Percentiles rank a stretch among this genome's conserved stretches.
Conservation (phyloP, 2,888 invertebrate species). For the Epirrhoe tristata region DNA sequence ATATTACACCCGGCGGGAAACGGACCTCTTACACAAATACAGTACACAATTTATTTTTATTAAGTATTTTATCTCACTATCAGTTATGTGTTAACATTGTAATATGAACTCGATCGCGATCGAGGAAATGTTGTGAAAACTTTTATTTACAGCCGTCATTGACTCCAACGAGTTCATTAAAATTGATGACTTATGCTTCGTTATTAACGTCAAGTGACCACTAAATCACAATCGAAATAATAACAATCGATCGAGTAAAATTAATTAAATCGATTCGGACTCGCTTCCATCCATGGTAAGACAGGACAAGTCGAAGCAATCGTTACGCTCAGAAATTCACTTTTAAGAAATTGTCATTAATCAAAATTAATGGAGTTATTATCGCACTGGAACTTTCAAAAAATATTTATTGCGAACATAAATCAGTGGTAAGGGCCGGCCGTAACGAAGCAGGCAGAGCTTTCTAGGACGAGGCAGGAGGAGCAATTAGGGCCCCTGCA, state of each 20-base stretch:
- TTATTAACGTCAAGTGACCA: conserved; percentile 41
- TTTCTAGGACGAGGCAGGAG: conserved; percentile 78
- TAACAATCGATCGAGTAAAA: conserved; percentile 72
- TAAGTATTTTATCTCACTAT: conserved; percentile 47
- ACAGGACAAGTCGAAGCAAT: conserved; percentile 57
- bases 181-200: conserved; percentile 42
- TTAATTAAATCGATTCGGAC: conserved; percentile 74
- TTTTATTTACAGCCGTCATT: conserved; percentile 31
- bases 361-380: conserved; percentile 86
- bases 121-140: conserved; percentile 36
- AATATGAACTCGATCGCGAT: conserved; percentile 36
- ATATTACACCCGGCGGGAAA: conserved; percentile 62
- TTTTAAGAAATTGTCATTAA: conserved; percentile 84
- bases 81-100: conserved; percentile 40
- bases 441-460: conserved; percentile 77
- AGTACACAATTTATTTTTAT: conserved; percentile 58
- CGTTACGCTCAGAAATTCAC: conserved; percentile 67
- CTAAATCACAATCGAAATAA: conserved; percentile 61
- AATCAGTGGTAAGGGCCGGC: conserved; percentile 84
- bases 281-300: conserved; percentile 63
- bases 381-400: conserved; percentile 84
- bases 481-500: conserved; percentile 57
- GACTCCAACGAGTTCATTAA: conserved; percentile 37
- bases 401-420: conserved; percentile 82
- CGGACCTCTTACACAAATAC: conserved; percentile 64